These are phyloP conservation scores for Drosophila hamatofila DNA, from an alignment of 2,888 invertebrate genomes.

Conservation along the genomic window DNA sequence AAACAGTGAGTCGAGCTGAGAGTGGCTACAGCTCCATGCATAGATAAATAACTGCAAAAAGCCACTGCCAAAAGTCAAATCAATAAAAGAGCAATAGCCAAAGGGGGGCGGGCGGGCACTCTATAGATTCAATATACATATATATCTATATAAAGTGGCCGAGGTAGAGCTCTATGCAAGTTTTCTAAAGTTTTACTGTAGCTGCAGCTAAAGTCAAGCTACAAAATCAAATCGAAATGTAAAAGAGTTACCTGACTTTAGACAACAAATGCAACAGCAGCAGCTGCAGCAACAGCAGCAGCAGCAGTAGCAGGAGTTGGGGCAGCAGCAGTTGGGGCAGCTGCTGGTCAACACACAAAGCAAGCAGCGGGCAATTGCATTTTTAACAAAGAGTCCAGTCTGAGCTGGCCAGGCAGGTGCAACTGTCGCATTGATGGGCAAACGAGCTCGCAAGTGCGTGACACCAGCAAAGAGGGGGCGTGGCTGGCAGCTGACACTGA, in stretches of 20 bases:
- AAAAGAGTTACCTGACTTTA: constrained; percentile 50
- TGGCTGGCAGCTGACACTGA: constrained; percentile 35
- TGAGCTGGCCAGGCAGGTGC: constrained; percentile 27
- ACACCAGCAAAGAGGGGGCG: constrained; percentile 36
- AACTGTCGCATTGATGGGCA: constrained; percentile 61
- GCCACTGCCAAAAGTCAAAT: constrained; percentile 54
- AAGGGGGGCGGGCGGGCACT: constrained; percentile 2
- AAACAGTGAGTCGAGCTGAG: constrained; percentile 13
- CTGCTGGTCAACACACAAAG: constrained; percentile 31
- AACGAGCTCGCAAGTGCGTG: constrained; percentile 66
- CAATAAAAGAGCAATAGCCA: constrained; percentile 61
- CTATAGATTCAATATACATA: constrained; percentile 15
- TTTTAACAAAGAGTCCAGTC: constrained; percentile 19
- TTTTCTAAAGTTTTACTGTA: constrained; percentile 63
- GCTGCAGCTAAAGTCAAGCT: constrained; percentile 29
- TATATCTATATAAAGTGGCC: background rate
- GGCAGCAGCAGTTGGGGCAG: background rate
- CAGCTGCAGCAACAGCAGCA: background rate
- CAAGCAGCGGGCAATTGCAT: constrained; percentile 41
- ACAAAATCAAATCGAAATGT: constrained; percentile 65
- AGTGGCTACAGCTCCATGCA: constrained; percentile 12
- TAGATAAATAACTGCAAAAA: constrained; percentile 43
- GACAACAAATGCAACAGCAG: constrained; percentile 18
- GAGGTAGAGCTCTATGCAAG: constrained; percentile 17
- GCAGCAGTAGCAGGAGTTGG: constrained; percentile 2